Percentiles rank a stretch among this genome's conserved stretches.
phyloP scores from a whole-genome alignment of 1,140 invertebrate genomes.

The Maconellicoccus hirsutus region DNA sequence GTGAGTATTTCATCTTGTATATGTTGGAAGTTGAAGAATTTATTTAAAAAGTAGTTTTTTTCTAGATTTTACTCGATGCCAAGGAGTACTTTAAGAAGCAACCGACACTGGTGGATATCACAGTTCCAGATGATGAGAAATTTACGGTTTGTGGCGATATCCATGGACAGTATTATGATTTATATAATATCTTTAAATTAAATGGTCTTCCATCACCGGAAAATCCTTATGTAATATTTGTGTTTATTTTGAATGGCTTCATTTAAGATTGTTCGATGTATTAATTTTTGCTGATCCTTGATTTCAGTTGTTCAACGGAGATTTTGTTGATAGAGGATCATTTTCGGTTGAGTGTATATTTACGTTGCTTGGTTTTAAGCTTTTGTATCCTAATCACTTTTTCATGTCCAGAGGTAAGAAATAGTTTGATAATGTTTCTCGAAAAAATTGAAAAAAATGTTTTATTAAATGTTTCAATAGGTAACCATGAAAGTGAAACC shows the following conservation, averaged over 20 bases:
- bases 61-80: conserved; percentile 82
- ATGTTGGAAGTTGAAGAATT: neutral
- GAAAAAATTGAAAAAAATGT: too few relatives aligned
- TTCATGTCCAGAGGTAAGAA: conserved; percentile 68
- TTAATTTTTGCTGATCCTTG: too few relatives aligned
- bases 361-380: conserved; percentile 91
- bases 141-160: conserved; percentile 99
- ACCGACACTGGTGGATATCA: conserved; percentile 81
- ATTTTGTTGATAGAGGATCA: conserved; percentile 98
- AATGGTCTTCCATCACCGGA: conserved; percentile 88
- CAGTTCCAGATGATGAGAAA: conserved; percentile 74
- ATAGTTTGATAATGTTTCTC: neutral
- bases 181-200: conserved; percentile 94
- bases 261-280: too few relatives aligned
- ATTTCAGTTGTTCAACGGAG: conserved; percentile 82
- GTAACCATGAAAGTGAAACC: conserved; percentile 93
- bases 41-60: conserved; percentile 29
- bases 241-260: too few relatives aligned
- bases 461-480: conserved; percentile 44
- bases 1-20: conserved; percentile 38
- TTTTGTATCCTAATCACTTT: conserved; percentile 94
- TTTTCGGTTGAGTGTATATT: conserved; percentile 99
- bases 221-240: conserved; percentile 84
- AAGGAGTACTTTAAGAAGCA: conserved; percentile 72
- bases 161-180: conserved; percentile 97